A percentile compares a stretch with the other conserved stretches of the same genome.
These are phyloP conservation scores for Acrocephalus kingi DNA, from an alignment of 2,113 vertebrate species.

Conservation along the genomic window DNA sequence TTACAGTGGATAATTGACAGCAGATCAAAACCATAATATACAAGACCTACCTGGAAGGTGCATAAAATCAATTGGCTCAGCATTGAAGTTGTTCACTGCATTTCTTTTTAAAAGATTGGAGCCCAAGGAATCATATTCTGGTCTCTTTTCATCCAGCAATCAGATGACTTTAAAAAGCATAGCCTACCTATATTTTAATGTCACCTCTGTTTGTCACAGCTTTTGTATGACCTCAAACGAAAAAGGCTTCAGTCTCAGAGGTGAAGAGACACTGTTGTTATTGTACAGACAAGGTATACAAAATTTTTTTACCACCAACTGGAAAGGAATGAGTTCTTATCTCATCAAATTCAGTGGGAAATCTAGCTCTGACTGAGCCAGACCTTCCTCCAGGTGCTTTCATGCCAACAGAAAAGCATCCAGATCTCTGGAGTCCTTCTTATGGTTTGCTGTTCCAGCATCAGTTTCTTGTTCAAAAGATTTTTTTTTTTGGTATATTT, in stretches of 20 bases:
- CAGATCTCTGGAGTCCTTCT: neutral
- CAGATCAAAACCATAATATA: conserved; percentile 35
- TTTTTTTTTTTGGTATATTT: neutral
- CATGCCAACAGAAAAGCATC: neutral
- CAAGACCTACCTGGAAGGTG: neutral
- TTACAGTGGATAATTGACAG: conserved; percentile 49
- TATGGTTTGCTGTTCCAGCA: neutral
- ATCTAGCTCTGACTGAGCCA: neutral
- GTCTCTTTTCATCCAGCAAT: neutral
- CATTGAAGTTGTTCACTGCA: neutral
- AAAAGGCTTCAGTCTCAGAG: neutral
- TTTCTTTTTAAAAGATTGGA: neutral
- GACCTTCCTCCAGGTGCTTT: neutral
- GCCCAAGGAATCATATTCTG: neutral
- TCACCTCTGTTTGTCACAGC: neutral
- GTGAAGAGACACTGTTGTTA: neutral
- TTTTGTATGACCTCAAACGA: neutral
- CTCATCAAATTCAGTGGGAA: neutral
- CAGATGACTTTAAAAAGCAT: neutral
- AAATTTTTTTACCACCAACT: neutral
- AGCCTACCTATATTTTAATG: neutral
- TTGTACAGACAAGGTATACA: neutral
- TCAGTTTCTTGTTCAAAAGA: neutral
- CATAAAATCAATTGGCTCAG: conserved; percentile 11
- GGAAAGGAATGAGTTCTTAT: neutral